phyloP scores from a whole-genome alignment of 2,113 vertebrate genomes.

The Plecturocebus donacophilus region DNA sequence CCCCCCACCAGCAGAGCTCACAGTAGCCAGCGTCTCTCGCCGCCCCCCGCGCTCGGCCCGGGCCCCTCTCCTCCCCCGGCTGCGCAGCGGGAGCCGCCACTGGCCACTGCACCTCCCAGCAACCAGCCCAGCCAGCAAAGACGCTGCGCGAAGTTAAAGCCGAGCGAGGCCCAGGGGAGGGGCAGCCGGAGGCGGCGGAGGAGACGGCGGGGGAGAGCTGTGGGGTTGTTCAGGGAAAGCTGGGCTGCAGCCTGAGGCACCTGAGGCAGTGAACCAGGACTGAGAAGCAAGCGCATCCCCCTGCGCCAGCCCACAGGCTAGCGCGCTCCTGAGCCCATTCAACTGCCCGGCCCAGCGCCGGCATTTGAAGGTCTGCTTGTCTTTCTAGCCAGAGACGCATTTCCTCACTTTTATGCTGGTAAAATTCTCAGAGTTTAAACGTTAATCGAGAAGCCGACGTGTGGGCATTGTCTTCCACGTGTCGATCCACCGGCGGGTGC shows the following conservation, averaged over 20 bases:
- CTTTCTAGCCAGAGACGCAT: not conserved
- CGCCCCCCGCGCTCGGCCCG: conserved; percentile 63
- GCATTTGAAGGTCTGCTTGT: not conserved
- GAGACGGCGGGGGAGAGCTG: not conserved
- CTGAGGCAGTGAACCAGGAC: conserved; percentile 74
- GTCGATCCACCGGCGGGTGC: accelerated
- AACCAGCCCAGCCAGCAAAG: conserved; percentile 66
- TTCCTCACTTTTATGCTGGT: not conserved
- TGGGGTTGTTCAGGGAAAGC: not conserved
- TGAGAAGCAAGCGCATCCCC: not conserved
- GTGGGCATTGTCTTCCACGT: not conserved
- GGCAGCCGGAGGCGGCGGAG: not conserved
- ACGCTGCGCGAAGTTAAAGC: conserved; percentile 16
- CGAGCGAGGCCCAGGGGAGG: conserved; percentile 65
- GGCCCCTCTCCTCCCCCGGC: conserved; percentile 78
- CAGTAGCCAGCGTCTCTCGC: conserved; percentile 80
- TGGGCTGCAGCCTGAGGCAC: conserved; percentile 65
- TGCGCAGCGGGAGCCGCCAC: conserved; percentile 82
- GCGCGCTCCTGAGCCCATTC: not conserved
- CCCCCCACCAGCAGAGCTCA: conserved; percentile 74
- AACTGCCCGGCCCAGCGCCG: not conserved
- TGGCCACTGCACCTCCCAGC: conserved; percentile 81
- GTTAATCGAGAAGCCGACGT: not conserved
- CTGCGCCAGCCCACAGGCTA: conserved; percentile 26
- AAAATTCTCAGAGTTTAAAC: not conserved